Evolutionary conservation across 2,888 invertebrate species (phyloP), one percentile per base, ranked within the genome.

Genomic region (Ormyrus pomaceus): DNA sequence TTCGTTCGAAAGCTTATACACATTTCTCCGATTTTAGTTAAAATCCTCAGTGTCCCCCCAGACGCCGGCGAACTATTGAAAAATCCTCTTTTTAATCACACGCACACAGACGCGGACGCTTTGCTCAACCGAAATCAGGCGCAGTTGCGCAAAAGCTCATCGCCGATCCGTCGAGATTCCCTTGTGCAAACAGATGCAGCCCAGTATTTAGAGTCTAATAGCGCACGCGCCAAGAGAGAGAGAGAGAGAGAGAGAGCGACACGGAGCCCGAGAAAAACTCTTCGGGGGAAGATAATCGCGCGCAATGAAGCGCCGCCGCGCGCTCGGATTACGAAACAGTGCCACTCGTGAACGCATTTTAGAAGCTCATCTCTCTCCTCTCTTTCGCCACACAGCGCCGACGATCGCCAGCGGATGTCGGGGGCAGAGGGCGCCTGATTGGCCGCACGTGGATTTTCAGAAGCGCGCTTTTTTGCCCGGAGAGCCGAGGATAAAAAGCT

Each of bases 141-240:
- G 62, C 62, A 64, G 13, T 50, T 11, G 50, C 10, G 45, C 10
- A 64, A 64, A 48, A 13, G 45, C n/a, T 11, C 64, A 13, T 34
- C 34, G 50, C 8, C 10, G 8, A 58, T 58, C 64, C n/a, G 56
- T 2, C 50, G 59, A 65, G 68, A 59, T 53, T 53, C 71, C 78
- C 78, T 61, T 61, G 74, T 70, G 79, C 59, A 79, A 79, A 79
- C 75, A 79, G 79, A 79, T 75, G 75, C 65, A 68, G 65, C 62
- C 51, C 74, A 53, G 46, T 53, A 61, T 68, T 73, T 65, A 53
- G 68, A 74, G 19, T 74, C 69, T 79, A 74, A 73, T 73, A 9
- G 50, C 34, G 34, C 34, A 34, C 34, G 34, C 34, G 34, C 34
- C 34, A 4, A 78, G 72, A 78, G 66, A 78, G 65, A 72, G 53